These are phyloP conservation scores for Branchipolynoe longqiensis DNA, from an alignment of 2,888 invertebrate species.

Conservation along the genomic window DNA sequence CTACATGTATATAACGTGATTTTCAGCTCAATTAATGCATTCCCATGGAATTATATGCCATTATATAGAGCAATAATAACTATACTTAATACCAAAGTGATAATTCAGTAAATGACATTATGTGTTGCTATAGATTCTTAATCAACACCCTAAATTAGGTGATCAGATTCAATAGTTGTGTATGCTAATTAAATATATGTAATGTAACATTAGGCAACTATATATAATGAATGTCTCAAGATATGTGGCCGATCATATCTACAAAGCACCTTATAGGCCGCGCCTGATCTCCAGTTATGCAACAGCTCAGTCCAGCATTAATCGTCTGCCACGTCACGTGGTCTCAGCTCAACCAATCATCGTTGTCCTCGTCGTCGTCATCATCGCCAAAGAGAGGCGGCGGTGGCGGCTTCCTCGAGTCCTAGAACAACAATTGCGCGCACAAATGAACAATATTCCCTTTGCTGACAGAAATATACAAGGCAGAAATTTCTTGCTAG, in stretches of 20 bases:
- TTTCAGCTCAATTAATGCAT: not conserved
- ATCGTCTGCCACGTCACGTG: not conserved
- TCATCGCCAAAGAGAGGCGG: slow-evolving; percentile 78
- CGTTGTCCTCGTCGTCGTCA: slow-evolving; percentile 78
- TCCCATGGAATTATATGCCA: slow-evolving; percentile 33
- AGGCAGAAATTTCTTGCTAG: too few species aligned
- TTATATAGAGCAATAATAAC: not conserved
- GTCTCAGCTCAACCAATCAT: slow-evolving; percentile 69
- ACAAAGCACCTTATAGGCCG: slow-evolving; percentile 26
- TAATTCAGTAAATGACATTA: too few species aligned
- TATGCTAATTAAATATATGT: not conserved
- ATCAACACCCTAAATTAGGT: not conserved
- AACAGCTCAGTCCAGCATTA: not conserved
- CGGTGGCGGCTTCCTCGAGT: slow-evolving; percentile 73
- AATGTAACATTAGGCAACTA: not conserved
- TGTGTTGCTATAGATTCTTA: too few species aligned
- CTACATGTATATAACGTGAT: not conserved
- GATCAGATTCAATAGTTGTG: not conserved
- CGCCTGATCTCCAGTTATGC: not conserved
- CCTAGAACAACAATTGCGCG: slow-evolving; percentile 71
- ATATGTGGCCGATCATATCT: slow-evolving; percentile 36
- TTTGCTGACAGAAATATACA: too few species aligned
- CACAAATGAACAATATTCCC: too few species aligned
- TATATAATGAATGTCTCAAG: not conserved
- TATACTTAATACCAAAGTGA: not conserved